Evolutionary conservation across 1,140 invertebrate species (phyloP).

Genomic region (Drosophila nebulosa): DNA sequence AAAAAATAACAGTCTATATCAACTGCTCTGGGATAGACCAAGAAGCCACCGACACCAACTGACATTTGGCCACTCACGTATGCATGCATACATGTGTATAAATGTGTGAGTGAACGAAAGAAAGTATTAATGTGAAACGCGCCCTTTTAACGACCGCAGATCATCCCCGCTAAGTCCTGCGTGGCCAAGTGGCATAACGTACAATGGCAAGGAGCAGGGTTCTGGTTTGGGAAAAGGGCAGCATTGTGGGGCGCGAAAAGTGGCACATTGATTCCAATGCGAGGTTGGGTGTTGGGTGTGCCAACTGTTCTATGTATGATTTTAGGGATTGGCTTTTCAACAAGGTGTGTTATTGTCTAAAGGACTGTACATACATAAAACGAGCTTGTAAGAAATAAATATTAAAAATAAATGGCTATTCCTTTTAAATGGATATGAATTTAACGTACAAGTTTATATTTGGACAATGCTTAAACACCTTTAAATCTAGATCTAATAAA

Average conservation of each 20-base stretch:
- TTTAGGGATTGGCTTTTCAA: slow-evolving; percentile 77
- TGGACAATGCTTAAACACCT: neutral
- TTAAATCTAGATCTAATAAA: too few species aligned
- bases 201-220: slow-evolving; percentile 13
- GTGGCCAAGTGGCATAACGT: slow-evolving; percentile 47
- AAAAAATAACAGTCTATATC: slow-evolving; percentile 4
- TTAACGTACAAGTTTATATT: neutral
- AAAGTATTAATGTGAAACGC: slow-evolving; percentile 58
- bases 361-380: slow-evolving; percentile 43
- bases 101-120: neutral
- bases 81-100: too few species aligned
- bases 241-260: slow-evolving; percentile 65
- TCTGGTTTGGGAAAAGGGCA: slow-evolving; percentile 51
- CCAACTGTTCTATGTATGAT: slow-evolving; percentile 20
- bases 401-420: slow-evolving; percentile 21
- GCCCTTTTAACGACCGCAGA: slow-evolving; percentile 70
- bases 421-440: neutral
- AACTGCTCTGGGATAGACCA: neutral
- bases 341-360: slow-evolving; percentile 64
- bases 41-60: slow-evolving; percentile 25
- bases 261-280: slow-evolving; percentile 36
- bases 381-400: slow-evolving; percentile 29
- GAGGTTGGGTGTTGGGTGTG: slow-evolving; percentile 36
- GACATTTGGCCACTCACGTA: slow-evolving; percentile 53
- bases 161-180: slow-evolving; percentile 53